phyloP scores from a whole-genome alignment of 2,113 vertebrate genomes.

The Panurus biarmicus region DNA sequence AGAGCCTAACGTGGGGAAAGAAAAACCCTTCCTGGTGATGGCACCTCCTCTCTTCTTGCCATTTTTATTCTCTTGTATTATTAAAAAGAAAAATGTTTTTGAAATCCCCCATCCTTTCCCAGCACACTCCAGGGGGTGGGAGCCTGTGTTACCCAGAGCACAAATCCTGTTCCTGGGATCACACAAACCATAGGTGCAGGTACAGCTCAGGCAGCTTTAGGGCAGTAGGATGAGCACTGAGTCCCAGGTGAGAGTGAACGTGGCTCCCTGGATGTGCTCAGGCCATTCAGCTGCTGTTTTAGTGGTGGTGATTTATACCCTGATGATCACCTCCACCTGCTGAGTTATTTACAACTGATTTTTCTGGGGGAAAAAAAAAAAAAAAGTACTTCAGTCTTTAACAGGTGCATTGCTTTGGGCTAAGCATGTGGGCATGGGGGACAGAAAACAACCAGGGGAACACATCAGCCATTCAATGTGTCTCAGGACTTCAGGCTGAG shows the following conservation, averaged over 20 bases:
- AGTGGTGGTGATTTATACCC: background rate
- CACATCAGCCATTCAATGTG: background rate
- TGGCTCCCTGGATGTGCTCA: background rate
- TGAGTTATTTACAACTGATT: conserved; percentile 18
- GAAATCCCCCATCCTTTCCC: background rate
- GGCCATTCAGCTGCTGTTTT: background rate
- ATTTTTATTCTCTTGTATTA: background rate
- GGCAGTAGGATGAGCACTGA: background rate
- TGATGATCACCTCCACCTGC: background rate
- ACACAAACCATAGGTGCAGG: background rate
- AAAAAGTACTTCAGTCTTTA: conserved; percentile 9
- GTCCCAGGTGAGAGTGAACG: background rate
- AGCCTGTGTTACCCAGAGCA: background rate
- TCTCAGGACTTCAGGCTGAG: background rate
- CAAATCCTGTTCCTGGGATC: background rate
- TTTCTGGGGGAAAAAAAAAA: background rate
- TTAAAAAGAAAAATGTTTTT: background rate
- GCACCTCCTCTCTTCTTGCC: background rate
- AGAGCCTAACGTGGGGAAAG: background rate
- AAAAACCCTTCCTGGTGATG: background rate
- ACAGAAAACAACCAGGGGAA: background rate
- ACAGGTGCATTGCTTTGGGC: background rate
- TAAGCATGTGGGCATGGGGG: background rate
- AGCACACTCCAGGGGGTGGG: background rate
- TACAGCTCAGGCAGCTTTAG: background rate